Percentiles rank a stretch among this genome's conserved stretches.
These are phyloP conservation scores for Ophion ventricosus DNA, from an alignment of 2,888 invertebrate genomes.

Conservation along the genomic window DNA sequence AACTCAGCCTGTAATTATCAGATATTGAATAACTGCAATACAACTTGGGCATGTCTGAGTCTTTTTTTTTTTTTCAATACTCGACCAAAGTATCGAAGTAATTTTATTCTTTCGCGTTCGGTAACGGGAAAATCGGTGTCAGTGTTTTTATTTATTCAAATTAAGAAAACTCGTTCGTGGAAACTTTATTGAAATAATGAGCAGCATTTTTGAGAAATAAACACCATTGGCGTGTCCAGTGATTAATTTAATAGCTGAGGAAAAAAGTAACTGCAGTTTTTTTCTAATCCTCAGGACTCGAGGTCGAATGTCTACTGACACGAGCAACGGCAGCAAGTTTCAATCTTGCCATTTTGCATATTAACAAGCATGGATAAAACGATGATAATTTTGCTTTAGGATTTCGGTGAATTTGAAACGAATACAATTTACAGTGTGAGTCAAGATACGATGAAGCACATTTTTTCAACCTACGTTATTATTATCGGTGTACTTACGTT, in stretches of 20 bases:
- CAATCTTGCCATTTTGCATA: conserved; percentile 5
- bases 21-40: not conserved
- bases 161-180: not conserved
- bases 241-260: conserved; percentile 12
- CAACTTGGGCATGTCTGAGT: not conserved
- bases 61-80: not conserved
- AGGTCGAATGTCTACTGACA: conserved; percentile 4
- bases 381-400: not conserved
- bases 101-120: not conserved
- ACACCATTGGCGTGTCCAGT: not conserved
- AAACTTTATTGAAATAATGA: not conserved
- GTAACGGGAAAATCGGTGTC: not conserved
- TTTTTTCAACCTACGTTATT: not conserved
- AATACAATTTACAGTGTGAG: not conserved
- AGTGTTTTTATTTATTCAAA: not conserved
- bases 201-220: not conserved
- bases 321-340: conserved; percentile 15
- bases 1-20: conserved; percentile 24
- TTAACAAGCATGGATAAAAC: not conserved
- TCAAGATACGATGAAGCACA: not conserved
- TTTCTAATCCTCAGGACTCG: not conserved
- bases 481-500: not conserved
- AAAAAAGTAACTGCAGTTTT: not conserved
- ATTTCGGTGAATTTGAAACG: conserved; percentile 1
- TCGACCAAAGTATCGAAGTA: not conserved